Conservation (phyloP, 2,113 vertebrate genomes). For the Mugil cephalus region DNA sequence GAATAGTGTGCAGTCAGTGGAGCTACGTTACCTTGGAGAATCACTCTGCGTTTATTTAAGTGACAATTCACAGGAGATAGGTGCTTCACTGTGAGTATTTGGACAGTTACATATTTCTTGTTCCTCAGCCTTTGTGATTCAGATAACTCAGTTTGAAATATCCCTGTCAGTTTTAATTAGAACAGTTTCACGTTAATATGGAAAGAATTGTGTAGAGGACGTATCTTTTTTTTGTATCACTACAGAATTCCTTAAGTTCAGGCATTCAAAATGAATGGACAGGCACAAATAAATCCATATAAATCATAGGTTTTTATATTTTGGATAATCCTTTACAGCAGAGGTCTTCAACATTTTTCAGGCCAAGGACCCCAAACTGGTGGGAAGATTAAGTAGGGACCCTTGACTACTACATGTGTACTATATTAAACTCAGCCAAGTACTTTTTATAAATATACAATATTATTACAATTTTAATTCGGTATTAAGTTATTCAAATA, state of each 20-base stretch:
- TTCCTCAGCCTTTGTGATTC: neutral
- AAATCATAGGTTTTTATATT: neutral
- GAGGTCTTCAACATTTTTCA: too few species aligned
- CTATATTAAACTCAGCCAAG: too few species aligned
- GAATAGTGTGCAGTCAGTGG: neutral
- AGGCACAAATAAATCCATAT: neutral
- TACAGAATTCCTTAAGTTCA: neutral
- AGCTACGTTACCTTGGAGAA: neutral
- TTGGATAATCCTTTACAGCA: neutral
- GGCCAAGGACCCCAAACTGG: too few species aligned
- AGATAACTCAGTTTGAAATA: neutral
- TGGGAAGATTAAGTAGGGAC: too few species aligned
- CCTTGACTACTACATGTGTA: too few species aligned
- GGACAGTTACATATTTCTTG: neutral
- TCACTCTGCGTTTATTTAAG: too few species aligned
- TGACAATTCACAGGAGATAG: too few species aligned
- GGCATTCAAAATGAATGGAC: neutral
- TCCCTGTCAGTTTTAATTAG: neutral
- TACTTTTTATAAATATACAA: too few species aligned
- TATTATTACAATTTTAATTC: too few species aligned
- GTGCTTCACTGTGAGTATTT: too few species aligned
- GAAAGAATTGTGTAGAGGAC: neutral
- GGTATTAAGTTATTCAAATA: too few species aligned
- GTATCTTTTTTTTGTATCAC: too few species aligned
- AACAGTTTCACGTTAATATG: neutral